These are phyloP conservation scores for Epinephelus lanceolatus DNA, from an alignment of 2,113 vertebrate species.

Conservation along the genomic window DNA sequence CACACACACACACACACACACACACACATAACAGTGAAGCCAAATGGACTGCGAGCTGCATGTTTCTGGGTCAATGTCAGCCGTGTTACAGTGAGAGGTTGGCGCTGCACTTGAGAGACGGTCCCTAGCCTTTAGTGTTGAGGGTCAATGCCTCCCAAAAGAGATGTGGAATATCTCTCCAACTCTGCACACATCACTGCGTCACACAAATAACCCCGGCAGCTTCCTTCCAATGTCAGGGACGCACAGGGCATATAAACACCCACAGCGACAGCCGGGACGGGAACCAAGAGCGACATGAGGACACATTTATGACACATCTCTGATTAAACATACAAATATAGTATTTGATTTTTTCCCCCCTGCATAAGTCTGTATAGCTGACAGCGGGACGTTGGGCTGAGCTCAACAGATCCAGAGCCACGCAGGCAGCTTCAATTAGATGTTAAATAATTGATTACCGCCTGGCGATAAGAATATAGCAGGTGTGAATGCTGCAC, in stretches of 20 bases:
- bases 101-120: conserved; percentile 49
- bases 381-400: conserved; percentile 28
- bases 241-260: conserved; percentile 47
- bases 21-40: background rate
- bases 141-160: conserved; percentile 67
- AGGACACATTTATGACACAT: conserved; percentile 50
- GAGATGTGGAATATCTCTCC: conserved; percentile 55
- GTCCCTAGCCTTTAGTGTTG: conserved; percentile 48
- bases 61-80: conserved; percentile 69
- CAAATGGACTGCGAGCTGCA: conserved; percentile 6
- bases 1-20: conserved; percentile 8
- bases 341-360: conserved; percentile 22
- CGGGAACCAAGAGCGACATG: conserved; percentile 17
- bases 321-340: conserved; percentile 45
- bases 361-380: conserved; percentile 10
- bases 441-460: conserved; percentile 75
- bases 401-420: conserved; percentile 45
- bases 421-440: conserved; percentile 56
- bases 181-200: conserved; percentile 68
- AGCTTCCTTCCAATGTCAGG: conserved; percentile 61
- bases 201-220: conserved; percentile 58
- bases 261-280: conserved; percentile 48
- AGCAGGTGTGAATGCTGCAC: conserved; percentile 46
- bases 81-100: conserved; percentile 23
- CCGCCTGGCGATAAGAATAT: conserved; percentile 48